Base-by-base conservation (phyloP, 2,797 vertebrate species). In the Squalus acanthias region DNA sequence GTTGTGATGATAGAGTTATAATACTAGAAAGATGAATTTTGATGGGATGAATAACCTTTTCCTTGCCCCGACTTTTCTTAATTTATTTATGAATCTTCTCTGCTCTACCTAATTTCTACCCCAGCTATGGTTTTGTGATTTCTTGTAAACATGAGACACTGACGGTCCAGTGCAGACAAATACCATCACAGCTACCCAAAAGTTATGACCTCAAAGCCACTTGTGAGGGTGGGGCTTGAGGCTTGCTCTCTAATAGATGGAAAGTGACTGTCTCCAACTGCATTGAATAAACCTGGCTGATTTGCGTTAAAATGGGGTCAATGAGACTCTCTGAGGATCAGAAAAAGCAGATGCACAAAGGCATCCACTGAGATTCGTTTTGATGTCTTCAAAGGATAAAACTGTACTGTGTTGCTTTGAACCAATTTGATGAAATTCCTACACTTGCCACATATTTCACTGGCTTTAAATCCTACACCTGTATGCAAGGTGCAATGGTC, bases 361-460 rank as follows among this genome's bases (percentile, higher is more conserved):
- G 29, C 29, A 33, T 76, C 94, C 70, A 95, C 26, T 53, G 70
- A 50, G 70, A n/a, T 17, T 91, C 2, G 17, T 60, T 33, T 7
- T 53, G 94, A 95, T 53, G 15, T 76, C 70, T 95, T 57, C 94
- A 76, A 95, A 76, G 70, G 69, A 74, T 72, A 57, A 76, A 95
- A 74, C 26, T 95, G 26, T 60, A n/a, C n/a, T 50, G 50, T 76
- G 70, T 50, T 33, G 1, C 26, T 72, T 50, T 72, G 94, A 95
- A 72, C 3, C 10, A 70, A 70, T 72, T 53, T 72, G 70, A 72
- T 95, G 69, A 72, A 15, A 95, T 95, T 95, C 10, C n/a, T 39
- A 46, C 17, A 94, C 24, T 70, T 94, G 3, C 70, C 67, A 50
- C 15, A 10, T 50, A 26, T 72, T 95, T 72, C 39, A 29, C 67